These are phyloP conservation scores for Drosophila cardini DNA, from an alignment of 1,140 invertebrate species.

Conservation along the genomic window DNA sequence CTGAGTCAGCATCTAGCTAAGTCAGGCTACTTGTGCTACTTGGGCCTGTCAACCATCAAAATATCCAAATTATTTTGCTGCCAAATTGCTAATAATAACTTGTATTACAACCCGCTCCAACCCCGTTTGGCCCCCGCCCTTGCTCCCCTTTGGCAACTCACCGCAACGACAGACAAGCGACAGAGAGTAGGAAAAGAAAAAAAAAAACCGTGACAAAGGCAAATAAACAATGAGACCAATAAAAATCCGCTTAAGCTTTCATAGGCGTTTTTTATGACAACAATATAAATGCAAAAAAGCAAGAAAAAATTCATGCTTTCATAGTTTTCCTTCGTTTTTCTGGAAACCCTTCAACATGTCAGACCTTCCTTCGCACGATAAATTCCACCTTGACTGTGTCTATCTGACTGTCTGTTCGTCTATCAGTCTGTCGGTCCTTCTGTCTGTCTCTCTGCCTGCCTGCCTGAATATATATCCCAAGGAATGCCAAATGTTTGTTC, in stretches of 20 bases:
- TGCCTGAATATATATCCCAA: conserved; percentile 36
- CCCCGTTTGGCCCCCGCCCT: background rate
- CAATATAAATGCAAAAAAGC: conserved; percentile 82
- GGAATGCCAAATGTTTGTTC: conserved; percentile 76
- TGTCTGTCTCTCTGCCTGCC: conserved; percentile 39
- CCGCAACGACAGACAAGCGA: conserved; percentile 3
- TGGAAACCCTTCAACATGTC: conserved; percentile 74
- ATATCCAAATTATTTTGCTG: conserved; percentile 80
- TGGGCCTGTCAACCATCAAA: conserved; percentile 51
- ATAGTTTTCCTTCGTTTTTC: conserved; percentile 21
- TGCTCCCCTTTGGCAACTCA: background rate
- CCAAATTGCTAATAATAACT: conserved; percentile 83
- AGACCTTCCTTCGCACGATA: conserved; percentile 66
- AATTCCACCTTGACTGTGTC: conserved; percentile 72
- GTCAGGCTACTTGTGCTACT: background rate
- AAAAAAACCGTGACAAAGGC: conserved; percentile 73
- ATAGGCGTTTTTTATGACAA: conserved; percentile 84
- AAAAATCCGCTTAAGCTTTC: conserved; percentile 84
- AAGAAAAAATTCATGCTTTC: conserved; percentile 48
- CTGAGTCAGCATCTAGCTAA: conserved; percentile 41
- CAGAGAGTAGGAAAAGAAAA: conserved; percentile 26
- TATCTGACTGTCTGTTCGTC: conserved; percentile 29
- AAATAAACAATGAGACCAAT: conserved; percentile 83
- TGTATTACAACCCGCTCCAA: conserved; percentile 63
- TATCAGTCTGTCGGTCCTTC: conserved; percentile 39